Conservation (phyloP, 2,888 invertebrate genomes). For the Eilema griseolum region DNA sequence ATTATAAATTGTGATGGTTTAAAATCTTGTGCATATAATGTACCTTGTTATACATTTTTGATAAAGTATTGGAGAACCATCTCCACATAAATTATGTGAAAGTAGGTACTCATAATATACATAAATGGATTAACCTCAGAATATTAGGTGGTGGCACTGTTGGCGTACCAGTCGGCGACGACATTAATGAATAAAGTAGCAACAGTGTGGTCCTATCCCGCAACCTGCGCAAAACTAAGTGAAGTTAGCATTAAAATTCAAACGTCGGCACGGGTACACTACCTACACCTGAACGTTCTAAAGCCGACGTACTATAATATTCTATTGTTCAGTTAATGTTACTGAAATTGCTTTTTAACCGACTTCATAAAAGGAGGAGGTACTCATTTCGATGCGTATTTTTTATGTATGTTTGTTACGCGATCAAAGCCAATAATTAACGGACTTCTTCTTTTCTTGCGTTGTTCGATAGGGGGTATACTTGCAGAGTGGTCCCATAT, state of each 20-base stretch:
- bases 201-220: conserved; percentile 33
- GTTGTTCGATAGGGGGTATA: too few species aligned
- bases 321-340: conserved; percentile 37
- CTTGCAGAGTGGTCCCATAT: too few species aligned
- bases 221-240: conserved; percentile 33
- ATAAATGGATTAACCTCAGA: not conserved
- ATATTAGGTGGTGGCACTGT: not conserved
- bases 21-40: too few species aligned
- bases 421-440: too few species aligned
- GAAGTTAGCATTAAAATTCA: conserved; percentile 67
- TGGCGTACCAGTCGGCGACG: not conserved
- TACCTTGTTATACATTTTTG: too few species aligned
- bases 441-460: too few species aligned
- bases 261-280: conserved; percentile 68
- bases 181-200: conserved; percentile 34
- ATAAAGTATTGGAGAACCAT: too few species aligned
- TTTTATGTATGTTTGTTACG: too few species aligned
- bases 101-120: not conserved
- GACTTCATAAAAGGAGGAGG: too few species aligned
- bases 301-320: conserved; percentile 17
- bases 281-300: conserved; percentile 48
- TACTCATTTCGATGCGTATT: too few species aligned
- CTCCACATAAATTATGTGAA: not conserved
- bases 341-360: conserved; percentile 1
- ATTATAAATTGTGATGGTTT: too few species aligned